A percentile compares a stretch with the other conserved stretches of the same genome.
phyloP scores from a whole-genome alignment of 2,888 invertebrate genomes.

The Ennomos erosarius region DNA sequence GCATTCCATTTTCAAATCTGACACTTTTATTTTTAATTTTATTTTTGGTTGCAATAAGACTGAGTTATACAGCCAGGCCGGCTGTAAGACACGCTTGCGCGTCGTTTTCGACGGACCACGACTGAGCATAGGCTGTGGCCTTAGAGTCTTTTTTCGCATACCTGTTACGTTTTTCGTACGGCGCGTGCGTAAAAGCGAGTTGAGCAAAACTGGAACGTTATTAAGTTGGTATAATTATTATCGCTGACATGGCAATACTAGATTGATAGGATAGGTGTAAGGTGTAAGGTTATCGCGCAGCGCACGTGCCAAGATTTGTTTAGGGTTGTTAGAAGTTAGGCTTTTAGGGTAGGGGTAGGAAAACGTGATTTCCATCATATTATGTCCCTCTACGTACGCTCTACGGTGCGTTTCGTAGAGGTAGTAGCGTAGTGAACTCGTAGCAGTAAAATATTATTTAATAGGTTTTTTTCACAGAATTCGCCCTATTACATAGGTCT shows the following conservation, averaged over 20 bases:
- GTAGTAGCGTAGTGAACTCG: no score
- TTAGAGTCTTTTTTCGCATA: conserved; percentile 54
- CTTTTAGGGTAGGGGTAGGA: no score
- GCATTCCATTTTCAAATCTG: conserved; percentile 35
- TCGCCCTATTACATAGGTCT: no score
- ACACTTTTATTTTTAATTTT: conserved; percentile 54
- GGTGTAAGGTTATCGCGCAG: conserved; percentile 13
- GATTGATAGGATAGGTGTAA: conserved; percentile 16
- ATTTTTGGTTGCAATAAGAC: conserved; percentile 37
- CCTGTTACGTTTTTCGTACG: conserved; percentile 63
- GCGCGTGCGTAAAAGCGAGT: conserved; percentile 59
- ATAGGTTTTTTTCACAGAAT: no score
- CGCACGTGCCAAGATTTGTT: conserved; percentile 17
- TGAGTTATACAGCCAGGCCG: conserved; percentile 48
- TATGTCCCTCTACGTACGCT: no score
- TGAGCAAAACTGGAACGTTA: conserved; percentile 41
- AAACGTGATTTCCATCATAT: no score
- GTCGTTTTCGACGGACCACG: conserved; percentile 61
- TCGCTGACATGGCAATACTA: conserved; percentile 28
- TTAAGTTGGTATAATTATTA: conserved; percentile 57
- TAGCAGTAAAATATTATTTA: no score
- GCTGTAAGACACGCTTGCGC: conserved; percentile 62
- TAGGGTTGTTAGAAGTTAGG: conserved; percentile 5
- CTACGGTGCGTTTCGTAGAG: no score
- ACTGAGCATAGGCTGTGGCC: conserved; percentile 62